A percentile compares a stretch with the other conserved stretches of the same genome.
These are phyloP conservation scores for Heliconius hortense DNA, from an alignment of 2,888 invertebrate species.

Conservation along the genomic window DNA sequence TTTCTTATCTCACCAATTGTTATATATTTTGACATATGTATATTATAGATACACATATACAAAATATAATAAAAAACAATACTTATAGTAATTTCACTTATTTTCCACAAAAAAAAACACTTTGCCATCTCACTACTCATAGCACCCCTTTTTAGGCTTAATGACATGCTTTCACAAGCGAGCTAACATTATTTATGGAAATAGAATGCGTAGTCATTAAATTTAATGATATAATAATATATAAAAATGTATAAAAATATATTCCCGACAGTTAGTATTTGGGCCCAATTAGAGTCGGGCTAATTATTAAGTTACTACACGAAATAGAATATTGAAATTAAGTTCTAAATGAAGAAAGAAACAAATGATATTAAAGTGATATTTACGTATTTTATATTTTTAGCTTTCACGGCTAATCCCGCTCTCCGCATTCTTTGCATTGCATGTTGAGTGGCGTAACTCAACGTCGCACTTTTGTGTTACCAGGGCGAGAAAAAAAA, in stretches of 20 bases:
- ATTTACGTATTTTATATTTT: not conserved
- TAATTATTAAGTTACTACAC: slow-evolving; percentile 2
- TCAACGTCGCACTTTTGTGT: not conserved
- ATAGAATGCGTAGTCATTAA: slow-evolving; percentile 24
- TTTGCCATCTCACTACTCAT: slow-evolving; percentile 5
- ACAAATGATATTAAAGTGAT: not conserved
- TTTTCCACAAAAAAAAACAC: not conserved
- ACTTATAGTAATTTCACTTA: not conserved
- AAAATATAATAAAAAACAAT: not conserved
- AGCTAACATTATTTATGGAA: slow-evolving; percentile 21
- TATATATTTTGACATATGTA: too few species aligned
- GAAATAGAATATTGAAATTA: not conserved
- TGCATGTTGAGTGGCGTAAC: not conserved
- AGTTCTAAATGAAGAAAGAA: not conserved
- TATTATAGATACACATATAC: not conserved
- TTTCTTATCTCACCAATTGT: too few species aligned
- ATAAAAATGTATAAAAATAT: slow-evolving; percentile 16
- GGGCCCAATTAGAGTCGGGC: slow-evolving; percentile 3
- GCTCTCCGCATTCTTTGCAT: too few species aligned
- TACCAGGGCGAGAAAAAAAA: not conserved
- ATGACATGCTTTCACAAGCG: slow-evolving; percentile 23
- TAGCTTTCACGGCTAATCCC: too few species aligned
- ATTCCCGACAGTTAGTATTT: not conserved
- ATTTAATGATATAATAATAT: slow-evolving; percentile 20
- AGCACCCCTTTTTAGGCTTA: slow-evolving; percentile 16